Evolutionary conservation across 2,888 invertebrate genomes (phyloP).

Genomic region (Bellardia bayeri): DNA sequence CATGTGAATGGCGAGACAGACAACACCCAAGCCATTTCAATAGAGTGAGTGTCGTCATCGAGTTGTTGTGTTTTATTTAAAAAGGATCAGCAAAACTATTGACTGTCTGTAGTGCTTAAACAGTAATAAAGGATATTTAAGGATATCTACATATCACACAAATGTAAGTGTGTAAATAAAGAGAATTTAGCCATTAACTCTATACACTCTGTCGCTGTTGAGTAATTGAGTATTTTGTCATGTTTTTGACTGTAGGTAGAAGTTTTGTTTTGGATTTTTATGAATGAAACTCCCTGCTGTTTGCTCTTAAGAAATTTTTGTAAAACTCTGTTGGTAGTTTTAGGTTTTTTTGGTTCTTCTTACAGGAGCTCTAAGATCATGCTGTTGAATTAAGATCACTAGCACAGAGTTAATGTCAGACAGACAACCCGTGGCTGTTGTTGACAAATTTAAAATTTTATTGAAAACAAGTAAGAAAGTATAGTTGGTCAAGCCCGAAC

Average conservation of each 20-base stretch:
- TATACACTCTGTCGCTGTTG: constrained; percentile 11
- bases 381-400: constrained; percentile 67
- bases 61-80: constrained; percentile 35
- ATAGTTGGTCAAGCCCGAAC: no score
- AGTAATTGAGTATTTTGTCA: constrained; percentile 6
- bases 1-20: constrained; percentile 52
- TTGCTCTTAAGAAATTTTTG: constrained; percentile 34
- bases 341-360: constrained; percentile 3
- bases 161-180: constrained; percentile 23
- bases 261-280: constrained; percentile 55
- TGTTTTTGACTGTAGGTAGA: not conserved
- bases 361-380: constrained; percentile 65
- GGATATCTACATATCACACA: constrained; percentile 39
- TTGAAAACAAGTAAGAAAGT: not conserved
- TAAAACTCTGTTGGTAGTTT: constrained; percentile 63
- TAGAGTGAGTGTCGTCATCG: constrained; percentile 37
- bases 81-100: constrained; percentile 37
- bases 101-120: constrained; percentile 31
- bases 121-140: constrained; percentile 23
- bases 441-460: constrained; percentile 27
- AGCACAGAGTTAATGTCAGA: constrained; percentile 16
- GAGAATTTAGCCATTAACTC: not conserved
- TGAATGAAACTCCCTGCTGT: constrained; percentile 77
- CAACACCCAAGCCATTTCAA: constrained; percentile 23
- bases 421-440: constrained; percentile 41